Evolutionary conservation across 92 coral and sea anemone genomes (phyloP).

Genomic region (Zoanthus gigantus): DNA sequence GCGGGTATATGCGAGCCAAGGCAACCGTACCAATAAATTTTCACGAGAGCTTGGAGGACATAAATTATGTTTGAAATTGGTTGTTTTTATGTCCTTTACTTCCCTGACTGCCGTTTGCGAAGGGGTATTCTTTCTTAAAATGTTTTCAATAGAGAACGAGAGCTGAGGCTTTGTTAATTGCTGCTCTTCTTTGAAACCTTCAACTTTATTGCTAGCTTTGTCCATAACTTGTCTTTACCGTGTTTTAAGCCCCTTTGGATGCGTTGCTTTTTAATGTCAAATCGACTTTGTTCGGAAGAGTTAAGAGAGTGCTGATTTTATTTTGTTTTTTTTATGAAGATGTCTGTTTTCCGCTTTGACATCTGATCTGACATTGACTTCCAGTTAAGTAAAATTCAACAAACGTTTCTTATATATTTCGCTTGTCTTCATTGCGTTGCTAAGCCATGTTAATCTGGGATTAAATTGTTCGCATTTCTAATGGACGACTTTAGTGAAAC

Average conservation of each 20-base stretch:
- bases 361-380: conserved; percentile 44
- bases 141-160: conserved; percentile 89
- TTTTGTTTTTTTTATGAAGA: conserved; percentile 17
- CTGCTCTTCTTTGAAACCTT: conserved; percentile 15
- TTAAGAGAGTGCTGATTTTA: conserved; percentile 33
- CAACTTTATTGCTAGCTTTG: background rate
- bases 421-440: conserved; percentile 13
- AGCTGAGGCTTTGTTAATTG: conserved; percentile 41
- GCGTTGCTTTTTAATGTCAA: background rate
- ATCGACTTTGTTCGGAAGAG: conserved; percentile 25
- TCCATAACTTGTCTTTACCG: background rate
- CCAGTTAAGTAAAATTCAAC: conserved; percentile 43
- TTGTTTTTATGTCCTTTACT: background rate
- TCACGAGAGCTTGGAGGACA: conserved; percentile 3
- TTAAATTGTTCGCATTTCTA: conserved; percentile 26
- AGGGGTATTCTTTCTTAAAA: conserved; percentile 61
- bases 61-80: background rate
- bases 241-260: background rate
- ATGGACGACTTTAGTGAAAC: background rate
- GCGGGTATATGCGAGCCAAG: conserved; percentile 93
- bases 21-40: conserved; percentile 64
- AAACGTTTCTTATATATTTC: conserved; percentile 28
- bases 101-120: conserved; percentile 10
- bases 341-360: conserved; percentile 42
- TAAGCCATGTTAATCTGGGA: conserved; percentile 46